Evolutionary conservation across 2,113 vertebrate genomes (phyloP), one percentile per base, ranked within the genome.

Genomic region (Platysternon megacephalum): DNA sequence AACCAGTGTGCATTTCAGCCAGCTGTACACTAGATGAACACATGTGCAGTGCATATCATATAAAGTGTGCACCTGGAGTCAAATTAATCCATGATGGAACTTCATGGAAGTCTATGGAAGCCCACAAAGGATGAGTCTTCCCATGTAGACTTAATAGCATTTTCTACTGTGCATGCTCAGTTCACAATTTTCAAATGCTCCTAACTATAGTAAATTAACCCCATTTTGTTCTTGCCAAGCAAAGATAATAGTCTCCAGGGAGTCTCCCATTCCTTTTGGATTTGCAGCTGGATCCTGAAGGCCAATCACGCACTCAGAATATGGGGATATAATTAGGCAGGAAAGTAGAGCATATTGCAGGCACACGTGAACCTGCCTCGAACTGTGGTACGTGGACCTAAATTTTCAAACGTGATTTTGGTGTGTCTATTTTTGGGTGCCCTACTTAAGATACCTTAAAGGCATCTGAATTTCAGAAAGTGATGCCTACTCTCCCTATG

Each of bases 121-220:
- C 94, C 76, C 68, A 90, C 11, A 51, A 76, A 76, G 74, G 78
- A 90, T 39, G 4, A 61, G 82, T 81, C 49, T 49, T 93, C 65
- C 42, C 55, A 26, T 68, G 85, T 39, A 87, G 74, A 42, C 8
- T n/a, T n/a, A n/a, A 68, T 39, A 17, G 9, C 6, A 68, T n/a
- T 79, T 87, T 93, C 84, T 94, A 4, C 28, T 32, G 11, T 58
- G 29, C 11, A 85, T 95, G 93, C 76, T 90, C 61, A 94, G 80
- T 72, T 85, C 68, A 82, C 42, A 39, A 13, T 85, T 89, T 52
- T 29, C 49, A 93, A 85, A 21, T 68, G 35, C 35, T 68, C 65
- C 35, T 68, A 9, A 58, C 72, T 48, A 68, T 74, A 81, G 61
- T 10, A 93, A 86, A 74, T 5, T 28, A 95, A 91, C 74, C 11